phyloP scores from a whole-genome alignment of 2,797 vertebrate genomes.

The Trachurus trachurus region DNA sequence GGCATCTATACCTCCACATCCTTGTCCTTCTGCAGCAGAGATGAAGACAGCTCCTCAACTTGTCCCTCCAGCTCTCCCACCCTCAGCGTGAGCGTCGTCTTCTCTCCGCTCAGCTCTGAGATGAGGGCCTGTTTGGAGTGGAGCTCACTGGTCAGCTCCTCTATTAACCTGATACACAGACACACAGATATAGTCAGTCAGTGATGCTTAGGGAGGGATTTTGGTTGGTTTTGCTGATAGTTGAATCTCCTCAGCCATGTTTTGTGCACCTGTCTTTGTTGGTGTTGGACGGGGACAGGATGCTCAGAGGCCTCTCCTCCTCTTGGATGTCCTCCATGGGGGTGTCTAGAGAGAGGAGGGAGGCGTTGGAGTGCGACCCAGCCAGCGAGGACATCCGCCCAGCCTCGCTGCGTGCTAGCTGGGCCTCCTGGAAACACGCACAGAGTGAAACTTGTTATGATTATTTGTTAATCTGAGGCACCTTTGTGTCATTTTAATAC shows the following conservation, averaged over 20 bases:
- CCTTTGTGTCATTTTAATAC: neutral
- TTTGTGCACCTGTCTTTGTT: conserved; percentile 86
- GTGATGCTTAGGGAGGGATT: neutral
- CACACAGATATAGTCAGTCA: conserved; percentile 17
- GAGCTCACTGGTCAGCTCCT: conserved; percentile 88
- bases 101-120: conserved; percentile 87
- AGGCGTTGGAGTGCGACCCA: conserved; percentile 88
- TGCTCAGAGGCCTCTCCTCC: conserved; percentile 70
- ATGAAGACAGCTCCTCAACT: conserved; percentile 80
- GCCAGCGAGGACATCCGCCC: conserved; percentile 86
- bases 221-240: neutral
- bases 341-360: conserved; percentile 84
- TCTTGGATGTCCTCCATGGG: conserved; percentile 85
- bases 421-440: conserved; percentile 88
- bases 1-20: conserved; percentile 83
- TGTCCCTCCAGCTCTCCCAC: conserved; percentile 82
- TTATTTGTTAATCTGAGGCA: neutral
- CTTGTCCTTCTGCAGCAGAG: conserved; percentile 87
- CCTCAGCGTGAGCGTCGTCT: conserved; percentile 71
- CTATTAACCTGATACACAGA: conserved; percentile 84
- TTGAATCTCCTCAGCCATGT: neutral
- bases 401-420: conserved; percentile 89
- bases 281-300: conserved; percentile 74
- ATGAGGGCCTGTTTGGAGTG: conserved; percentile 85
- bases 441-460: neutral